phyloP scores from a whole-genome alignment of 2,797 vertebrate genomes.

The Naso thynnoides region DNA sequence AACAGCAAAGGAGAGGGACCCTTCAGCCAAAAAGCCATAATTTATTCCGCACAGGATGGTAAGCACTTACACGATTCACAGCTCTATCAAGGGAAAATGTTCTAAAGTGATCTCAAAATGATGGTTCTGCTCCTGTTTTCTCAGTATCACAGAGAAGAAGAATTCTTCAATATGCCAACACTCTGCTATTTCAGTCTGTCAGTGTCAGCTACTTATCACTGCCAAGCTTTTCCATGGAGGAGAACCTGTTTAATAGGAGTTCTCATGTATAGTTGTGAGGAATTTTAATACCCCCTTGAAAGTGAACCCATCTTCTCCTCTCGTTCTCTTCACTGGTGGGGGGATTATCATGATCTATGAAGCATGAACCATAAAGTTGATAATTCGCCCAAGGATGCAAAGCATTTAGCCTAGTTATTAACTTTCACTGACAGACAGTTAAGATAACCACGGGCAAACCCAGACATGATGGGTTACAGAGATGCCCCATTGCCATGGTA shows the following conservation, averaged over 20 bases:
- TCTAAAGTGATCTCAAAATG: conserved; percentile 25
- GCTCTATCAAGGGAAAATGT: conserved; percentile 8
- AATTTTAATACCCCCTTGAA: conserved; percentile 80
- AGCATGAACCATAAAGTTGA: conserved; percentile 80
- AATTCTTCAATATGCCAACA: conserved; percentile 53
- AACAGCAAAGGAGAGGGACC: conserved; percentile 94
- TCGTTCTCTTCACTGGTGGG: conserved; percentile 39
- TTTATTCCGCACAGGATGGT: conserved; percentile 94
- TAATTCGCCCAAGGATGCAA: conserved; percentile 78
- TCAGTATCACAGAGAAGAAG: conserved; percentile 24
- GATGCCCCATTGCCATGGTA: conserved; percentile 75
- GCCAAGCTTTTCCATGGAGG: conserved; percentile 40
- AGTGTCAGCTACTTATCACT: conserved; percentile 61
- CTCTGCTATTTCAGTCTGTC: conserved; percentile 65
- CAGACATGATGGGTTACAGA: conserved; percentile 47
- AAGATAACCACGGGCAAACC: conserved; percentile 70
- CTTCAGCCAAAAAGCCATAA: conserved; percentile 88
- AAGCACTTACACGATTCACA: conserved; percentile 61
- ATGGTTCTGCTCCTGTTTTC: conserved; percentile 28
- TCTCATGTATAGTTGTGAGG: conserved; percentile 69
- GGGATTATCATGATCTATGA: conserved; percentile 78
- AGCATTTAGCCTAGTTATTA: conserved; percentile 86
- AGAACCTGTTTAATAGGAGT: conserved; percentile 57
- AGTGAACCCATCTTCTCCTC: conserved; percentile 60
- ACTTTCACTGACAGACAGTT: conserved; percentile 87